phyloP scores from a whole-genome alignment of 2,797 vertebrate species.

The Onychomys leucogaster region DNA sequence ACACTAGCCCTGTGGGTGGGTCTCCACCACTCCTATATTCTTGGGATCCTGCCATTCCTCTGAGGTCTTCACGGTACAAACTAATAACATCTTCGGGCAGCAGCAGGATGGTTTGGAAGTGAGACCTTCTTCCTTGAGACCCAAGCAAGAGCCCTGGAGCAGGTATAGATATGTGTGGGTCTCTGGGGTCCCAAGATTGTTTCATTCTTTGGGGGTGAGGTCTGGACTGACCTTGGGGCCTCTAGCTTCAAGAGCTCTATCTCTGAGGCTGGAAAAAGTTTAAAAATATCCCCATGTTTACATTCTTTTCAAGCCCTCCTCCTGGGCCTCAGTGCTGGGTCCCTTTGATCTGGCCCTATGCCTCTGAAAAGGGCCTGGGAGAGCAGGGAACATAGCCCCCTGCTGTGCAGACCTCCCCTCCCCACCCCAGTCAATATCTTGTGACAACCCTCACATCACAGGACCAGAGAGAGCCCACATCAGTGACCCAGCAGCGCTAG shows the following conservation, averaged over 20 bases:
- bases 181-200: conserved; percentile 20
- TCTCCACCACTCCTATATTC: background rate
- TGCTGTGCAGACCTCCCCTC: background rate
- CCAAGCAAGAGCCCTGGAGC: background rate
- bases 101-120: background rate
- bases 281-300: conserved; percentile 88
- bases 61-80: background rate
- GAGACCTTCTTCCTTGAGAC: background rate
- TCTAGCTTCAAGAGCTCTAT: conserved; percentile 84
- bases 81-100: rapidly evolving
- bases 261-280: conserved; percentile 85
- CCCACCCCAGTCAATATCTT: background rate
- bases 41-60: background rate
- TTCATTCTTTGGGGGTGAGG: conserved; percentile 37
- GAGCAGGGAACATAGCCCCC: background rate
- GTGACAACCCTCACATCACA: background rate
- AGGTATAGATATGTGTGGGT: background rate
- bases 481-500: background rate
- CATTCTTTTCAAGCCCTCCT: conserved; percentile 83
- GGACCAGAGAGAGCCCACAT: background rate
- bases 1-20: background rate
- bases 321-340: conserved; percentile 72
- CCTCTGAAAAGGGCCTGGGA: conserved; percentile 67
- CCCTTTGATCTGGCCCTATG: conserved; percentile 75
- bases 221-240: conserved; percentile 64